phyloP scores from a whole-genome alignment of 1,140 invertebrate genomes.

The Hermetia illucens region DNA sequence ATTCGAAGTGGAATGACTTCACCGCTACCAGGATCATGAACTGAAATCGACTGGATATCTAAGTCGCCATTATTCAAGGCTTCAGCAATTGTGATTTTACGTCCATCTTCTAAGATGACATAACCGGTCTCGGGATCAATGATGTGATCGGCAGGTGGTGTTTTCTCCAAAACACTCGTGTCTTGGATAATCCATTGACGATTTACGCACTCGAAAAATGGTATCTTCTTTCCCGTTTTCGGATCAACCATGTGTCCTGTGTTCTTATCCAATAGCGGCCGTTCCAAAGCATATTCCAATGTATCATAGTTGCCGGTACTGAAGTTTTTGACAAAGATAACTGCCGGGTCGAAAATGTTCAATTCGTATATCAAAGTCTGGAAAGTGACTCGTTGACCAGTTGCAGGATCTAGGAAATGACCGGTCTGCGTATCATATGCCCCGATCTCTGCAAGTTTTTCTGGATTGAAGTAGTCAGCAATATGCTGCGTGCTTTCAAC shows the following conservation, averaged over 20 bases:
- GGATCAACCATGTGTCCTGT: slow-evolving; percentile 71
- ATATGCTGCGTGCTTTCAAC: too few relatives aligned
- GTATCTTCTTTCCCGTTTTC: slow-evolving; percentile 60
- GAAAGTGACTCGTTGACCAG: slow-evolving; percentile 58
- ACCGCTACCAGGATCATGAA: slow-evolving; percentile 52
- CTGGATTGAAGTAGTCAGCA: slow-evolving; percentile 37
- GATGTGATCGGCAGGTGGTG: slow-evolving; percentile 21
- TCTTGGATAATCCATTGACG: slow-evolving; percentile 51
- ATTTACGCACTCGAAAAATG: slow-evolving; percentile 73
- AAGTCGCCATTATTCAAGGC: slow-evolving; percentile 59
- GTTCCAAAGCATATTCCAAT: slow-evolving; percentile 57
- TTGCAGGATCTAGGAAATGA: slow-evolving; percentile 64
- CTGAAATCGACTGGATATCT: slow-evolving; percentile 55
- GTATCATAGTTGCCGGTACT: slow-evolving; percentile 49
- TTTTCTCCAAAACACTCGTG: slow-evolving; percentile 33
- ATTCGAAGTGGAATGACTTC: slow-evolving; percentile 56
- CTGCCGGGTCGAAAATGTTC: slow-evolving; percentile 56
- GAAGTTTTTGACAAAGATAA: slow-evolving; percentile 64
- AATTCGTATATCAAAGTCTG: slow-evolving; percentile 60
- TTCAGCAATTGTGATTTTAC: slow-evolving; percentile 43
- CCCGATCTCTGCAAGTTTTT: slow-evolving; percentile 51
- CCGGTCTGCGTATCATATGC: slow-evolving; percentile 59
- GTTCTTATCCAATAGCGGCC: slow-evolving; percentile 57
- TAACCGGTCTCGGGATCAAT: slow-evolving; percentile 20
- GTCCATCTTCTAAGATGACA: slow-evolving; percentile 32